A percentile compares a stretch with the other conserved stretches of the same genome.
phyloP scores from a whole-genome alignment of 2,113 vertebrate genomes.

The Cephalopterus ornatus region DNA sequence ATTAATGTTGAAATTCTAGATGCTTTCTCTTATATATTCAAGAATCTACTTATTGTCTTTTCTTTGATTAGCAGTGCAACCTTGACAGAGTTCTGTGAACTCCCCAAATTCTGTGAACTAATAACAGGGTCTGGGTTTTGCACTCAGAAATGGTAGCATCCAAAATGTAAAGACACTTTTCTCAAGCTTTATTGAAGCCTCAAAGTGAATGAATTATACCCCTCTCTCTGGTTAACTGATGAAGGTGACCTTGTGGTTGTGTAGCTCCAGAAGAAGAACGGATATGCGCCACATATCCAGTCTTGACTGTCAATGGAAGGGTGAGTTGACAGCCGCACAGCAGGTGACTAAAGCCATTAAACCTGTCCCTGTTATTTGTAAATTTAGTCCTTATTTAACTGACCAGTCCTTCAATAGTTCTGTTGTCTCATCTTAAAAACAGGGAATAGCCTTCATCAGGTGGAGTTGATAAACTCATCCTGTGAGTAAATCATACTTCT shows the following conservation, averaged over 20 bases:
- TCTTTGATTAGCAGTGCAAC: no score
- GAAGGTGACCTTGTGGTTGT: not conserved
- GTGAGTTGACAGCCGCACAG: not conserved
- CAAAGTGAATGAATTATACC: not conserved
- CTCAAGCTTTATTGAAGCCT: not conserved
- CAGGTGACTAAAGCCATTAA: not conserved
- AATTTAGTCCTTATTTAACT: not conserved
- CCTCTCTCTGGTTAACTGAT: not conserved
- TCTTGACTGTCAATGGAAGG: not conserved
- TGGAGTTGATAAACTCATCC: not conserved
- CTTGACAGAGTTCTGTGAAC: not conserved
- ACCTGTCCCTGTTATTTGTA: not conserved
- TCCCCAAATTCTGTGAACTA: not conserved
- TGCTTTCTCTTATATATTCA: not conserved
- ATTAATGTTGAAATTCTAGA: not conserved
- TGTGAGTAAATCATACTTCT: not conserved
- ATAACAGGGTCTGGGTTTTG: not conserved
- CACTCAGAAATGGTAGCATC: not conserved
- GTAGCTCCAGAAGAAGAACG: not conserved
- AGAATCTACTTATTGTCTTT: not conserved
- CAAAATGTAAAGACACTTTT: not conserved
- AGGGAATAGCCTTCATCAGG: not conserved
- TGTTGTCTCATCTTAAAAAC: not conserved
- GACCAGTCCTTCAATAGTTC: not conserved
- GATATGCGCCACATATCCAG: not conserved